These are phyloP conservation scores for Endotricha flammealis DNA, from an alignment of 2,888 invertebrate genomes.

Conservation along the genomic window DNA sequence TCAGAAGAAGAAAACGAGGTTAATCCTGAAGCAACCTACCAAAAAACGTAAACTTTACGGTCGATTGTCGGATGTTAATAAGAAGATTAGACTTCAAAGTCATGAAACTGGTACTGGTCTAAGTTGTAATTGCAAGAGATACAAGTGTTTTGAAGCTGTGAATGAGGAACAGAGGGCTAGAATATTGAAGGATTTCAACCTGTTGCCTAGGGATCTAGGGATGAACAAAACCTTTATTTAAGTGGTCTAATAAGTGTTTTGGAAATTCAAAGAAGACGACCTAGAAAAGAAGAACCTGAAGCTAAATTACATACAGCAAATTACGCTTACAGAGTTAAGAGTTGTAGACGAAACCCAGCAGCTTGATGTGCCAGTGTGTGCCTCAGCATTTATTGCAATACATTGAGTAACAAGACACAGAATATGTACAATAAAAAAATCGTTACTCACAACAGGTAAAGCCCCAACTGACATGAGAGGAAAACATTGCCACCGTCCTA, in stretches of 20 bases:
- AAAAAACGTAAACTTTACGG: background rate
- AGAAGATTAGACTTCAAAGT: background rate
- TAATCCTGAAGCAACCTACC: background rate
- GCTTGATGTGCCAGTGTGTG: background rate
- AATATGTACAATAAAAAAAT: conserved; percentile 13
- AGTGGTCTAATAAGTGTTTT: conserved; percentile 12
- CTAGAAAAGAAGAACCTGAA: conserved; percentile 13
- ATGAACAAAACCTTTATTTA: background rate
- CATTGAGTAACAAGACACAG: conserved; percentile 12
- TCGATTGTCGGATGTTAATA: background rate
- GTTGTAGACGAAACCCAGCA: conserved; percentile 9
- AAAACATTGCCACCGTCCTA: conserved; percentile 7
- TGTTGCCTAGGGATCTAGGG: background rate
- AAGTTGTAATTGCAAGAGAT: background rate
- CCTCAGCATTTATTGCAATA: background rate
- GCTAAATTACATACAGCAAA: conserved; percentile 15
- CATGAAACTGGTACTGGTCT: background rate
- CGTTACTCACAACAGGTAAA: conserved; percentile 3
- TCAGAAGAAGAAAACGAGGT: background rate
- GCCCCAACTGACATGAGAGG: conserved; percentile 8
- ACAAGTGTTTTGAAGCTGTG: background rate
- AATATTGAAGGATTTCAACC: background rate
- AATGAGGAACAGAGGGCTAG: background rate
- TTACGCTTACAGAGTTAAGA: conserved; percentile 14
- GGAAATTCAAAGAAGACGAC: conserved; percentile 16